Percentiles rank a stretch among this genome's conserved stretches.
Conservation (phyloP, 2,797 vertebrate species). For the Salarias fasciatus region DNA sequence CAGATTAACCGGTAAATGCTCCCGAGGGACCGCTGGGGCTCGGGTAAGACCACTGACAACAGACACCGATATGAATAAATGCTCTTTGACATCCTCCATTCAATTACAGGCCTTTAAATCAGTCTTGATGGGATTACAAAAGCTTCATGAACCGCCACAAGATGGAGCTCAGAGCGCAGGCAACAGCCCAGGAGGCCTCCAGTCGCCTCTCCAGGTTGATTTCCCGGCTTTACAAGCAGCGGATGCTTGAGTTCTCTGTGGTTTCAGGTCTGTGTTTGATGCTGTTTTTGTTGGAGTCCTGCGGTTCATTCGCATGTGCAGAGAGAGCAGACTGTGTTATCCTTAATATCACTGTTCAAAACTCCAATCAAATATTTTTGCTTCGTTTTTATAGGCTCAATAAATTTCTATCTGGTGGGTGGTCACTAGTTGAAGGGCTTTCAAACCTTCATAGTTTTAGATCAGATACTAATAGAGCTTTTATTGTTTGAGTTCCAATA, state of each 20-base stretch:
- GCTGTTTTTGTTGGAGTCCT: neutral
- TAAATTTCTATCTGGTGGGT: too few species aligned
- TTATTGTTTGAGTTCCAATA: neutral
- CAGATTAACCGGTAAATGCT: slow-evolving; percentile 28
- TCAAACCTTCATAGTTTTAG: too few species aligned
- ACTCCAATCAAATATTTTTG: too few species aligned
- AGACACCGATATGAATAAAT: slow-evolving; percentile 40
- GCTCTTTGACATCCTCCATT: slow-evolving; percentile 47
- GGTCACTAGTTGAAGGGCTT: too few species aligned
- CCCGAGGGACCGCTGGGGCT: slow-evolving; percentile 45
- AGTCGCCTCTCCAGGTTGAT: too few species aligned
- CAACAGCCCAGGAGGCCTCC: rapidly evolving
- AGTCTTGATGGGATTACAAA: slow-evolving; percentile 32
- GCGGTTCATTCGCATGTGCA: slow-evolving; percentile 1
- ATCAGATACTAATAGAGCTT: too few species aligned
- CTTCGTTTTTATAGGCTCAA: too few species aligned
- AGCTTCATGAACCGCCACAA: slow-evolving; percentile 35
- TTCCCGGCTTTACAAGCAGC: neutral
- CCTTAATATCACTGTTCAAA: too few species aligned
- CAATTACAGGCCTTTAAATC: slow-evolving; percentile 46
- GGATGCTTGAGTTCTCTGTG: neutral
- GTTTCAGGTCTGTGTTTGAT: neutral
- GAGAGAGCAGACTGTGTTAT: too few species aligned
- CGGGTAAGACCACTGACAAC: neutral
- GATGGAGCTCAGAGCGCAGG: slow-evolving; percentile 57